Evolutionary conservation across 2,888 invertebrate species (phyloP).

Genomic region (Chesias legatella): DNA sequence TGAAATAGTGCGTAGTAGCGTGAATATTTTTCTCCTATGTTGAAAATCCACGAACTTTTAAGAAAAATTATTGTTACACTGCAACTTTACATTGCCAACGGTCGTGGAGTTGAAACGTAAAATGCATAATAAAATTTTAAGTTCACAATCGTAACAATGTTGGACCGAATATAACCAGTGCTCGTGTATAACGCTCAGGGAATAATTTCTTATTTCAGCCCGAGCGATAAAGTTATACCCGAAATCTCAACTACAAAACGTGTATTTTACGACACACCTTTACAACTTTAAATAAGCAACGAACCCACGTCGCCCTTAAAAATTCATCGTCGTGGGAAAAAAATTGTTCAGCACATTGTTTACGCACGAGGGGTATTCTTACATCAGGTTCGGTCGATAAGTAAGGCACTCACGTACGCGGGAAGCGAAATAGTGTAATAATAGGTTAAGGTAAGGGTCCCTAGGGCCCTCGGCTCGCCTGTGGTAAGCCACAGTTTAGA

Average conservation of each 20-base stretch:
- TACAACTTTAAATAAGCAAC: conserved; percentile 33
- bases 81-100: neutral
- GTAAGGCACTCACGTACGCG: conserved; percentile 52
- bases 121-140: conserved; percentile 12
- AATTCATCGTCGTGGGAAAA: conserved; percentile 37
- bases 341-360: conserved; percentile 43
- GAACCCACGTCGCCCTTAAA: conserved; percentile 35
- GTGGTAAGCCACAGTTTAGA: conserved; percentile 52
- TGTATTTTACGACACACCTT: conserved; percentile 32
- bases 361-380: conserved; percentile 40
- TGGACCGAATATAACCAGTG: conserved; percentile 7
- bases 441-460: conserved; percentile 52
- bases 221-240: conserved; percentile 25
- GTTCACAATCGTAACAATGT: conserved; percentile 6
- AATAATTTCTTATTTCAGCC: conserved; percentile 28
- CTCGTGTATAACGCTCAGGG: conserved; percentile 7
- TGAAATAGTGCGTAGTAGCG: no score
- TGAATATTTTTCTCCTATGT: no score
- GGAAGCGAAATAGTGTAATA: conserved; percentile 55
- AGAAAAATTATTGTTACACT: conserved; percentile 1
- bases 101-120: neutral
- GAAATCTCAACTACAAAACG: conserved; percentile 32
- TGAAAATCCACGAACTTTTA: no score
- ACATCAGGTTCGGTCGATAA: conserved; percentile 53
- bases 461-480: conserved; percentile 45